phyloP scores from a whole-genome alignment of 2,113 vertebrate species.

The Vombatus ursinus region DNA sequence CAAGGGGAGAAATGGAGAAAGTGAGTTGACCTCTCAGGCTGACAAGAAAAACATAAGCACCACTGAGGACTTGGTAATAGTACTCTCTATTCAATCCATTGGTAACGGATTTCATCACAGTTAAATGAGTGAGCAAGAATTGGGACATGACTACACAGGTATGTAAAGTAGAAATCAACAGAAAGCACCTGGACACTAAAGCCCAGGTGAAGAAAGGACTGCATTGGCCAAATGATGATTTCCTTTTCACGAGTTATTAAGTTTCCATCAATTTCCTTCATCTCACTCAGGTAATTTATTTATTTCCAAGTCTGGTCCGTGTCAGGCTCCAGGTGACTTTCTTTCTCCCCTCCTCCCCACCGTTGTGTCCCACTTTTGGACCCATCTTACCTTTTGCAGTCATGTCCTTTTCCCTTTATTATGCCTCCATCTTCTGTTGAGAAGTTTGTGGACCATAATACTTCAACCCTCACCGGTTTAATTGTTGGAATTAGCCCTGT shows the following conservation, averaged over 20 bases:
- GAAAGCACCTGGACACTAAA: neutral
- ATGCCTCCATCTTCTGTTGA: slow-evolving; percentile 17
- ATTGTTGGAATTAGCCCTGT: neutral
- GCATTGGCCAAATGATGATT: fast-evolving
- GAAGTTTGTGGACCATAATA: neutral
- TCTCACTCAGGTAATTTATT: neutral
- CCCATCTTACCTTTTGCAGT: neutral
- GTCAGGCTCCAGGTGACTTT: neutral
- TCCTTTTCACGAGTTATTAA: neutral
- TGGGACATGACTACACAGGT: neutral
- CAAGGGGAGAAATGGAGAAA: neutral
- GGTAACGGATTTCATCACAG: neutral
- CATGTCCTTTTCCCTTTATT: slow-evolving; percentile 35
- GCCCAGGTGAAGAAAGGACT: neutral
- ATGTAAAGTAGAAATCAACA: neutral
- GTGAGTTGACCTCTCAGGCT: neutral
- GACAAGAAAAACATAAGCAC: neutral
- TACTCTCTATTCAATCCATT: neutral
- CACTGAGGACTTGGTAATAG: neutral
- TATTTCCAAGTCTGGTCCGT: neutral
- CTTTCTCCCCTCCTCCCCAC: neutral
- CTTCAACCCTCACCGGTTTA: neutral
- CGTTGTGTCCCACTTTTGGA: neutral
- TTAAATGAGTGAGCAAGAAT: neutral
- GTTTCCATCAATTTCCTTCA: neutral